Evolutionary conservation across 2,113 vertebrate genomes (phyloP), one percentile per base, ranked within the genome.

Genomic region (Semicossyphus pulcher): DNA sequence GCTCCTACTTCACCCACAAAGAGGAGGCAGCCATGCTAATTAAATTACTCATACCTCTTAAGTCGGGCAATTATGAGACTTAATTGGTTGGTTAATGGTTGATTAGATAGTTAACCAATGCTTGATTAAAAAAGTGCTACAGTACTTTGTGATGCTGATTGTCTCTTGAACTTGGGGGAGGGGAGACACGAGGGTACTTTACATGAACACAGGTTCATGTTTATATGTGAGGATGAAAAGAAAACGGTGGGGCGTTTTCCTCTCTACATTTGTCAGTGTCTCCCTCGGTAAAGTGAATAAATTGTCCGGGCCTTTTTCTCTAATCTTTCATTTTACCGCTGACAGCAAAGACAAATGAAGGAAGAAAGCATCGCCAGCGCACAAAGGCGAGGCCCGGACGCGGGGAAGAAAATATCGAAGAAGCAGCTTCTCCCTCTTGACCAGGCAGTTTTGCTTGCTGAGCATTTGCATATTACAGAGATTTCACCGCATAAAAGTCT

Each of bases 41-140:
- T 72, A 80, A 84, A 86, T 90, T 77, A 73, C 65, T 75, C 37
- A 74, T 67, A 88, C 70, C 66, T 81, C 72, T 70, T 73, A 79
- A 89, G 74, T 69, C 67, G 78, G 80, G 37, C 76, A 89, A 92
- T 91, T 77, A 91, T 42, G n/a, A 63, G 76, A 84, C 79, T 86
- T 86, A 91, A 91, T 91, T 90, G 83, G 81, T 74, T 70, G 59
- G 74, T 8, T 64, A 86, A 67, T 72, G 84, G 67, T 37, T 83
- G 86, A 90, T 89, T 87, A 76, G 84, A 66, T 68, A 79, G 76
- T 83, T 87, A 86, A 85, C 72, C 58, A 83, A 71, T 53, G 65
- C 39, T 57, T 89, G 82, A 90, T 90, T 85, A 80, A 87, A 89
- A 75, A 84, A 71, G 57, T 36, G 42, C 62, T 28, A 32, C 26